These are phyloP conservation scores for Leucosticte australis DNA, from an alignment of 2,113 vertebrate genomes.

Conservation along the genomic window DNA sequence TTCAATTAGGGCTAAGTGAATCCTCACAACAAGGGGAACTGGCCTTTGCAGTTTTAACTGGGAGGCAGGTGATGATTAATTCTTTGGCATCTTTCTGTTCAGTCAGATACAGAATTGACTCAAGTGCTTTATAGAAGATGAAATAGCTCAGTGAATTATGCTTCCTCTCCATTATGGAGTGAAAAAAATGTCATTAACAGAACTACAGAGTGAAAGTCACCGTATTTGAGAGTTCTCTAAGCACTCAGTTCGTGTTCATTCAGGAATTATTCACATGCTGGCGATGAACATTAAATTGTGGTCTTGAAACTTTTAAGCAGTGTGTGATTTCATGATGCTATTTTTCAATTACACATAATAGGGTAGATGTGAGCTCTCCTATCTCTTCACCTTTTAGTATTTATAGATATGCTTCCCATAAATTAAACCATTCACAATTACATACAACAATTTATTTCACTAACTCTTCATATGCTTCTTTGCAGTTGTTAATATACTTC, in stretches of 20 bases:
- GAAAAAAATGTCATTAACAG: conserved; percentile 14
- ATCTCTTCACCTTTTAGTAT: not conserved
- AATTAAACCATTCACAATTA: conserved; percentile 1
- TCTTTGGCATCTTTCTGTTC: conserved; percentile 37
- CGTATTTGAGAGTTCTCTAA: not conserved
- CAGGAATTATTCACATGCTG: conserved; percentile 17
- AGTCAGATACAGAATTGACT: conserved; percentile 11
- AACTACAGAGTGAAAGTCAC: conserved; percentile 19
- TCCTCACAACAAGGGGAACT: conserved; percentile 30
- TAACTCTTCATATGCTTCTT: not conserved
- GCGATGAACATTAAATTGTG: conserved; percentile 32
- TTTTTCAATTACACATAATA: conserved; percentile 9
- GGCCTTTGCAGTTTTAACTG: conserved; percentile 42
- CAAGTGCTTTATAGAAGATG: not conserved
- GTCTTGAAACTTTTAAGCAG: conserved; percentile 17
- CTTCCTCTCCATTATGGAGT: conserved; percentile 10
- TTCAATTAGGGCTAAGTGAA: conserved; percentile 49
- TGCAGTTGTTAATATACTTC: not conserved
- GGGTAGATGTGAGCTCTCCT: not conserved
- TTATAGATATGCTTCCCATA: not conserved
- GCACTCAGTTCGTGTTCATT: not conserved
- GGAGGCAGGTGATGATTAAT: conserved; percentile 57
- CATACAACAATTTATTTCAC: not conserved
- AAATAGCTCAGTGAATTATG: conserved; percentile 2
- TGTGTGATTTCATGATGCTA: conserved; percentile 21